Evolutionary conservation across 2,113 vertebrate species (phyloP).

Genomic region (Halcyon malimbica): DNA sequence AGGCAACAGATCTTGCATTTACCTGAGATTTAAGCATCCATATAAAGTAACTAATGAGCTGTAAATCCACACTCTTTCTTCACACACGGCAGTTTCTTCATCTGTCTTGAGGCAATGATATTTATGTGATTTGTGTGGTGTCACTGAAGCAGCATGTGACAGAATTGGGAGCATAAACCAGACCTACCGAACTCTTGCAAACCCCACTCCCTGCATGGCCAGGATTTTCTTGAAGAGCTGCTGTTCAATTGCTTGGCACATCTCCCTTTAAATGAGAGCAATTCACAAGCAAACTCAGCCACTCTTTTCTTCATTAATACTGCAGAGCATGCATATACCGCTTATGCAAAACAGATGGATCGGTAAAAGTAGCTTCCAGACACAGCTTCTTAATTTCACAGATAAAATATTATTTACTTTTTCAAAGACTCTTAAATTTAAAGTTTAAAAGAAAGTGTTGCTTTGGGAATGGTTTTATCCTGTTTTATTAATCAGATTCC

Average conservation of each 20-base stretch:
- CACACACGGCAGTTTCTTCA: neutral
- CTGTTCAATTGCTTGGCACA: neutral
- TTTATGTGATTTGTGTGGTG: neutral
- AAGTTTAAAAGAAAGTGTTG: neutral
- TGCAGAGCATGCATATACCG: neutral
- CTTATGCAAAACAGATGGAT: neutral
- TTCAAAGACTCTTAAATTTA: neutral
- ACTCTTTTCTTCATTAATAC: neutral
- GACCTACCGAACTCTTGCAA: neutral
- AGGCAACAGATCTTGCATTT: slow-evolving; percentile 5
- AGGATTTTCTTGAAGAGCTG: neutral
- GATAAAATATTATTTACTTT: neutral
- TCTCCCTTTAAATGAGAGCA: neutral
- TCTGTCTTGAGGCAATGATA: neutral
- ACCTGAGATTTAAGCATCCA: slow-evolving; percentile 37
- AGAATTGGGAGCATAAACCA: neutral
- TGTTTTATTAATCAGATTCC: neutral
- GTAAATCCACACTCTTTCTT: slow-evolving; percentile 1
- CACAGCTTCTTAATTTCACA: neutral
- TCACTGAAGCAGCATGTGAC: neutral
- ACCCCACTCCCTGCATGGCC: neutral
- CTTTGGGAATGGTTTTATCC: neutral
- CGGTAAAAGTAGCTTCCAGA: neutral
- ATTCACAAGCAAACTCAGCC: neutral
- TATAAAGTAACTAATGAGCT: slow-evolving; percentile 40